Base-by-base conservation (phyloP, 2,113 vertebrate species). In the Melanotaenia duboulayi region DNA sequence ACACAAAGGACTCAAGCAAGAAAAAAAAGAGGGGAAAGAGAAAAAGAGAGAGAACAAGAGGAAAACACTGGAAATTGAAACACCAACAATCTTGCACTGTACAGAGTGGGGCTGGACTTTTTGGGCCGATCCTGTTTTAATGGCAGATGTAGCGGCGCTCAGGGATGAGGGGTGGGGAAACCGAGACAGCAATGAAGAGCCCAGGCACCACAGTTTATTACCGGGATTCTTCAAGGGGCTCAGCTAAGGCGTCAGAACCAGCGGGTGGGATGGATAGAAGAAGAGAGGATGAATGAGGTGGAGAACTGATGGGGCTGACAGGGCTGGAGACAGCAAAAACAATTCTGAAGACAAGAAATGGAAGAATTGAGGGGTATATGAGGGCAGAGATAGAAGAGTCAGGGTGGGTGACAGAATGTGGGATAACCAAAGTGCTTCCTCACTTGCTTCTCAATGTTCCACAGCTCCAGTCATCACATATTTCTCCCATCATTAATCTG, bases 121-220 rank as follows among this genome's bases (percentile, higher is more conserved):
- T 87, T 81, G 81, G 85, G 84, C 44, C 50, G 24, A 78, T 78
- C 77, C 70, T 46, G 24, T 48, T 82, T 62, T 73, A 84, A 76
- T 40, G 58, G 78, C 76, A 87, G 85, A 89, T 83, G 83, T 77
- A 87, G 86, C 85, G 13, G 75, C 72, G 69, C 78, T 87, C 32
- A 16, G 80, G 76, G 88, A 89, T 80, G 84, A 88, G 32, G 85
- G 83, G 81, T 78, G 88, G 83, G 83, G 83, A 86, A 69, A 84
- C 80, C 78, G 87, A 90, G 85, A 89, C 91, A 81, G 92, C 82
- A 65, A 76, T 85, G 90, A 82, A 77, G 88, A 90, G 88, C 85
- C 67, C 86, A 86, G 92, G 92, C 92, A 92, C 92, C 92, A 85
- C 73, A 79, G 82, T 93, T 91, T 93, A 93, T 93, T 93, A 93